Base-by-base conservation (phyloP, 2,888 invertebrate species). In the Lithophane ornitopus region DNA sequence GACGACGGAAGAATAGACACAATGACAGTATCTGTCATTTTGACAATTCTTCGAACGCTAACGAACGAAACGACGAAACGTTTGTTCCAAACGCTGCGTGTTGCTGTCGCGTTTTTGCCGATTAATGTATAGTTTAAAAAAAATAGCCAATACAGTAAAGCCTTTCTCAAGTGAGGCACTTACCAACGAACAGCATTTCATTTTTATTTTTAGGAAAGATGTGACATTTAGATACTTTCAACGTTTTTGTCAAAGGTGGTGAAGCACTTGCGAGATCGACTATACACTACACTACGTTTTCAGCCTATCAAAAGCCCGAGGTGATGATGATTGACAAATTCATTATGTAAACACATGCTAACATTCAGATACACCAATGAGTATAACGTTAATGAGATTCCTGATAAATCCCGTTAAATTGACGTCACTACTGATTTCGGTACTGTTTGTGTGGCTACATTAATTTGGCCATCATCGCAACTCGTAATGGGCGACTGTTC, bases 321-420 rank as follows among this genome's bases (percentile, higher is more conserved):
- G 22, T 59, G n/a, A 34, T 59, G 22, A 76, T 49, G 58, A 69
- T 34, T n/a, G 61, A 69, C 66, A 68, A 52, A 81, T 78, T 78
- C 34, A 77, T 81, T 72, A 75, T 78, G 68, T 74, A 59, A 76
- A 84, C 76, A 76, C 28, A 71, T 77, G 56, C 54, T 75, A 78
- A 71, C 61, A 56, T 78, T 68, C 78, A 74, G 81, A 66, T 73
- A 62, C 39, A 72, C 66, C 46, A 78, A 74, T 74, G 28, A 70
- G 44, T 67, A 71, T 62, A 78, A 58, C 82, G 69, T 84, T 92
- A 91, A 92, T 91, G 92, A 91, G 89, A 87, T 87, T 87, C 82
- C 81, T 49, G 85, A 78, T 87, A 90, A 90, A 91, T 90, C 85
- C 85, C 81, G 77, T 88, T 87, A 89, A 88, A 90, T 87, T 87